Evolutionary conservation across 2,888 invertebrate species (phyloP), one percentile per base, ranked within the genome.

Genomic region (Platerodrilus igneus): DNA sequence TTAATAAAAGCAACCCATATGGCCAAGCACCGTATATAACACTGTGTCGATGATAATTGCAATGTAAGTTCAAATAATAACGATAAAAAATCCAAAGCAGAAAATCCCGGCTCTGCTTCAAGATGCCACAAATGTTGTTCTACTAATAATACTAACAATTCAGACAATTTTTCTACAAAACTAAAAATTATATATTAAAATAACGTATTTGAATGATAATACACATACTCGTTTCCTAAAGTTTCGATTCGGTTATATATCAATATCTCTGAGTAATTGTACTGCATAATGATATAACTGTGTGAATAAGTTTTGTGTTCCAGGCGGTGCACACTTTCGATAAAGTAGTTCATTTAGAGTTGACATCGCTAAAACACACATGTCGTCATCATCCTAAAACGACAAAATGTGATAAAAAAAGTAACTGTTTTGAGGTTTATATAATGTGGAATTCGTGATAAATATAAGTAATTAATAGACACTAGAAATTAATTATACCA

Each of bases 321-420:
- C 83, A 21, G 78, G 79, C 22, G 88, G 88, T 49, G 85, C 83
- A 69, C 86, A 87, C 59, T 88, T 86, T 59, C 88, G 79, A 65
- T 89, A 86, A 54, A 90, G 71, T 53, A 91, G 74, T 72, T 90
- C 91, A 67, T 90, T 90, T 57, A 90, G 77, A 29, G 86, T 83
- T 45, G 84, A 81, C 73, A 90, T 76, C 1, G 87, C 87, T 52
- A 83, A 73, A 34, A 86, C 73, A 31, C 78, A 78, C 57, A 73
- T 70, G 50, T 74, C 74, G 44, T 69, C 67, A 40, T 68, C 66
- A 41, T 66, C 68, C 67, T 69, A 48, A 26, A n/a, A n/a, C n/a
- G n/a, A n/a, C n/a, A n/a, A n/a, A n/a, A n/a, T n/a, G n/a, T n/a
- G n/a, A n/a, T n/a, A n/a, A n/a, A n/a, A n/a, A n/a, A n/a, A n/a